A percentile compares a stretch with the other conserved stretches of the same genome.
These are phyloP conservation scores for Eubasilissa splendida DNA, from an alignment of 2,888 invertebrate species.

Conservation along the genomic window DNA sequence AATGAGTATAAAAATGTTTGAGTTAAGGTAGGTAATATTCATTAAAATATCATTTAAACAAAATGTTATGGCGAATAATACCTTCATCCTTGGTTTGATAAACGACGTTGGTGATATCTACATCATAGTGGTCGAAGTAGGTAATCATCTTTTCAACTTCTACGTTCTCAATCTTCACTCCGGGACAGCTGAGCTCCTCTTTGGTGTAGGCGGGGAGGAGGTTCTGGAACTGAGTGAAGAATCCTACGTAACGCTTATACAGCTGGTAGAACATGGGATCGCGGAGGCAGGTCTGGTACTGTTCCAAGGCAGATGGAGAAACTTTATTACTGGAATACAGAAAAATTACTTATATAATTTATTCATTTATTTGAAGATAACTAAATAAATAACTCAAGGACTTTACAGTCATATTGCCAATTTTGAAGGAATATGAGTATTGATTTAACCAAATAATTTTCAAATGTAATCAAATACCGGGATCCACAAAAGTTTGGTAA, in stretches of 20 bases:
- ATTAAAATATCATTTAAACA: not conserved
- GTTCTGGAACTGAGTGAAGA: slow-evolving; percentile 75
- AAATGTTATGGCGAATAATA: slow-evolving; percentile 40
- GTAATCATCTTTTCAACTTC: slow-evolving; percentile 78
- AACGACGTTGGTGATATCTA: slow-evolving; percentile 75
- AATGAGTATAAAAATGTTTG: not conserved
- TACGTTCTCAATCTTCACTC: slow-evolving; percentile 76
- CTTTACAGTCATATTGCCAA: too few species aligned
- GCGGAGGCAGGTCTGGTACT: slow-evolving; percentile 76
- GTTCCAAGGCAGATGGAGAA: slow-evolving; percentile 77
- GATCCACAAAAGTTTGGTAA: not conserved
- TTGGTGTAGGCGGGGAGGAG: slow-evolving; percentile 75
- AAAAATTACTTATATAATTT: not conserved
- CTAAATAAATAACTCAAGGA: too few species aligned
- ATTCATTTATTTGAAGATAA: not conserved
- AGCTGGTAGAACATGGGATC: slow-evolving; percentile 82
- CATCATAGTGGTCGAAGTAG: slow-evolving; percentile 78
- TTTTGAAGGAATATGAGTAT: not conserved
- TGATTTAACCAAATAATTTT: too few species aligned
- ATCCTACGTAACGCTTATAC: slow-evolving; percentile 68
- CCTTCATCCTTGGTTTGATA: slow-evolving; percentile 68
- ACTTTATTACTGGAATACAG: slow-evolving; percentile 64
- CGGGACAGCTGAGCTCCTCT: slow-evolving; percentile 75
- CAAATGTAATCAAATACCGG: too few species aligned
- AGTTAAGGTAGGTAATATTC: not conserved